Evolutionary conservation across 64 coral and sea anemone genomes (phyloP).

Genomic region (Acropora tenuis): DNA sequence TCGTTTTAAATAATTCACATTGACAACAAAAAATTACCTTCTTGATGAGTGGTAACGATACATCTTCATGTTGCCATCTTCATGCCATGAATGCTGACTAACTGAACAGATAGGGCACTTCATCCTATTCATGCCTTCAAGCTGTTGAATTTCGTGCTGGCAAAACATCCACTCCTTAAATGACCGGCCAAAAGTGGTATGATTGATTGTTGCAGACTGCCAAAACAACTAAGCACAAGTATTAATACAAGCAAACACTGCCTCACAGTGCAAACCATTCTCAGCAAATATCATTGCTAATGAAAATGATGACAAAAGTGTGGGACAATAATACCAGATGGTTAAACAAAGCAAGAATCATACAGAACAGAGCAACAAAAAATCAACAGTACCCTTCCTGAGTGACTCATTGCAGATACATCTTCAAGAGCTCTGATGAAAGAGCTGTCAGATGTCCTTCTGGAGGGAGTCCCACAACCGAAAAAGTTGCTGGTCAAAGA

Average conservation of each 20-base stretch:
- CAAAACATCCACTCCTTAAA: conserved; percentile 74
- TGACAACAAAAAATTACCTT: conserved; percentile 22
- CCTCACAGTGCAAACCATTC: not conserved
- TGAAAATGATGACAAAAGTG: not conserved
- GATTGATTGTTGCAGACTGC: conserved; percentile 48
- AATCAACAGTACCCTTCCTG: conserved; percentile 50
- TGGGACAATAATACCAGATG: not conserved
- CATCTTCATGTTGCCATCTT: conserved; percentile 62
- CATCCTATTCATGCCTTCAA: conserved; percentile 34
- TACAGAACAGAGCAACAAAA: not conserved
- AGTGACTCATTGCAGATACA: conserved; percentile 49
- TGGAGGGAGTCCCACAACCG: not conserved
- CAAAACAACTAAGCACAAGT: not conserved
- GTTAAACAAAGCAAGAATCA: not conserved
- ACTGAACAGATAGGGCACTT: conserved; percentile 44
- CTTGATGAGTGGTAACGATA: conserved; percentile 39
- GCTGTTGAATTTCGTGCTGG: conserved; percentile 10
- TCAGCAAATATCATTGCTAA: no score
- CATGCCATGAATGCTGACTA: conserved; percentile 53
- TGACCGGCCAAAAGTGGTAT: conserved; percentile 10
- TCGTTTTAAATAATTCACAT: no score
- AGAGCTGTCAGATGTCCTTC: conserved; percentile 65
- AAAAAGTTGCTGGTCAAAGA: not conserved
- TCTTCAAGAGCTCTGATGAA: conserved; percentile 63
- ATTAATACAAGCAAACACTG: not conserved